Evolutionary conservation across 2,888 invertebrate species (phyloP).

Genomic region (Trilocha varians): DNA sequence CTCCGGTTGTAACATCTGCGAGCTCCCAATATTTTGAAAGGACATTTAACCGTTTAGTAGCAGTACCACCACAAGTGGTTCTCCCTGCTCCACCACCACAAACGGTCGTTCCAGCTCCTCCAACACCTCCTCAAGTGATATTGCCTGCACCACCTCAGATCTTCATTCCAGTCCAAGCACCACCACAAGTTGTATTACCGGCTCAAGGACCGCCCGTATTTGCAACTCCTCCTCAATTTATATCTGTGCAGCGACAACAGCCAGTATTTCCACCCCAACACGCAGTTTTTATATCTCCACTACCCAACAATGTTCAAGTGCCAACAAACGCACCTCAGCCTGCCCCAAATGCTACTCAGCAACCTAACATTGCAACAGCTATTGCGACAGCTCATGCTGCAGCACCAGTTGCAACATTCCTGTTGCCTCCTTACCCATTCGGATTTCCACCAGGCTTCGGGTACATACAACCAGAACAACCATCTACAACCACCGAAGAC

Average conservation of each 20-base stretch:
- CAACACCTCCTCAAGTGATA: constrained; percentile 15
- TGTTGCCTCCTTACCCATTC: constrained; percentile 60
- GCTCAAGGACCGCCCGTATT: constrained; percentile 5
- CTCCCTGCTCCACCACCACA: constrained; percentile 4
- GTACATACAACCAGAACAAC: constrained; percentile 37
- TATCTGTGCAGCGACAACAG: constrained; percentile 15
- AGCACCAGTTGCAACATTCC: constrained; percentile 56
- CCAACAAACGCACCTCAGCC: constrained; percentile 17
- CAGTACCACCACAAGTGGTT: constrained; percentile 28
- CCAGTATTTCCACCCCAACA: constrained; percentile 25
- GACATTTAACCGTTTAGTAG: constrained; percentile 72
- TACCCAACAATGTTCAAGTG: constrained; percentile 13
- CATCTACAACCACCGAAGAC: constrained; percentile 31
- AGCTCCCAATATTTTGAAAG: constrained; percentile 80
- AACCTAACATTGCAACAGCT: constrained; percentile 58
- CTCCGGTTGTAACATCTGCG: constrained; percentile 76
- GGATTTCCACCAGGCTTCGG: constrained; percentile 50
- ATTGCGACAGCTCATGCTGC: constrained; percentile 60
- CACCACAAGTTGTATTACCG: constrained; percentile 19
- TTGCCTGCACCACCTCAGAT: constrained; percentile 15
- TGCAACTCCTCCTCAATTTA: constrained; percentile 12
- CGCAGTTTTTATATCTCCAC: constrained; percentile 18
- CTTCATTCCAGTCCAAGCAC: constrained; percentile 20
- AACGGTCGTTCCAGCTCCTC: constrained; percentile 7
- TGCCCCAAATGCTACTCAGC: constrained; percentile 10